Evolutionary conservation across 2,113 vertebrate genomes (phyloP).

Genomic region (Gymnocephalus cernua): DNA sequence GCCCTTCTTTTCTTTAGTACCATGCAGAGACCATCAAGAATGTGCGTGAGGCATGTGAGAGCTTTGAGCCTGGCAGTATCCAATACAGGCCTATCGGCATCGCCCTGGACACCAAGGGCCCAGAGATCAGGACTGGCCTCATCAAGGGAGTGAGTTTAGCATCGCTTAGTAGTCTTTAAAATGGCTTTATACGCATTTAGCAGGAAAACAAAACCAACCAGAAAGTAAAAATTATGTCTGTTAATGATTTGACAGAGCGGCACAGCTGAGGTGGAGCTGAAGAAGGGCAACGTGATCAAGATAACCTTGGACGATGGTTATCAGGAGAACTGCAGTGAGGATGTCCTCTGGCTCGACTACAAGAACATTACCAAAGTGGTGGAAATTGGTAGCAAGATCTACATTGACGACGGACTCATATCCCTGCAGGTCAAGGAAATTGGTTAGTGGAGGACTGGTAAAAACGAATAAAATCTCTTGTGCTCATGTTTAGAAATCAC

Average conservation of each 20-base stretch:
- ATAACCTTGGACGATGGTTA: constrained; percentile 91
- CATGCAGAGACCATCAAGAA: constrained; percentile 95
- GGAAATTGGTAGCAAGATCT: constrained; percentile 93
- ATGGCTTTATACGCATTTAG: not conserved
- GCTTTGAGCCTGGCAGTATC: constrained; percentile 94
- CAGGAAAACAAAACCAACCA: not conserved
- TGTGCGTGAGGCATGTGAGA: constrained; percentile 92
- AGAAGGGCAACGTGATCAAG: constrained; percentile 90
- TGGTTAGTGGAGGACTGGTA: constrained; percentile 79
- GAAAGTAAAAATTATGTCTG: not conserved
- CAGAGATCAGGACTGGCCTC: constrained; percentile 98
- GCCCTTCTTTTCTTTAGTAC: constrained; percentile 83
- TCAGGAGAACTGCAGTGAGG: constrained; percentile 93
- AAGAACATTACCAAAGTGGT: constrained; percentile 96
- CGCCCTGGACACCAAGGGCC: constrained; percentile 98
- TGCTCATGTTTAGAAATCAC: not conserved
- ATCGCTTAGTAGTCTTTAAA: not conserved
- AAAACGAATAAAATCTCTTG: not conserved
- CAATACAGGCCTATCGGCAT: constrained; percentile 94
- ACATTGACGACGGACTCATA: constrained; percentile 96
- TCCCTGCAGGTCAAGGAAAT: constrained; percentile 93
- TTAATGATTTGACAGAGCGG: constrained; percentile 86
- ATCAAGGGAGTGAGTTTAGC: constrained; percentile 91
- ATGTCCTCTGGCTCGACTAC: constrained; percentile 94
- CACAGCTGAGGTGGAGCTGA: constrained; percentile 95